Conservation (phyloP, 92 coral and sea anemone species). For the Paragorgia papillata region DNA sequence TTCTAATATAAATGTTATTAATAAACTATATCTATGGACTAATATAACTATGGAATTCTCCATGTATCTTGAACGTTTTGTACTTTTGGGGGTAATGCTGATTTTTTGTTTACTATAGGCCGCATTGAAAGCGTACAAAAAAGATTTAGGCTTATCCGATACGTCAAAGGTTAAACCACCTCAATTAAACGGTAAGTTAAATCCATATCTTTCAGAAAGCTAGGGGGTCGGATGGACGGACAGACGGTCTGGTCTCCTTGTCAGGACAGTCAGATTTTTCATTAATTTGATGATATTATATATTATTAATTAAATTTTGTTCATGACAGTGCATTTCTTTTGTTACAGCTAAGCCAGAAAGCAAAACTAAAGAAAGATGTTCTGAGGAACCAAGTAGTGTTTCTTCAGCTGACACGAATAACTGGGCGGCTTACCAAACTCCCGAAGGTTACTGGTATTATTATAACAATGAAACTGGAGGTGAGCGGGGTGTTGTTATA, state of each 20-base stretch:
- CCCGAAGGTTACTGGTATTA: slow-evolving; percentile 92
- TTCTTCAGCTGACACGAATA: slow-evolving; percentile 67
- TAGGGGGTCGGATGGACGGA: too few species aligned
- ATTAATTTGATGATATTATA: too few species aligned
- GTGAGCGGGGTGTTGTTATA: slow-evolving; percentile 30
- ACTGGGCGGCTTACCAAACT: slow-evolving; percentile 77
- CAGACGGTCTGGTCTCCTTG: too few species aligned
- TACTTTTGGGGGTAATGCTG: too few species aligned
- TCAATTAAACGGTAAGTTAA: slow-evolving; percentile 39
- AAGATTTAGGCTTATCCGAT: slow-evolving; percentile 40
- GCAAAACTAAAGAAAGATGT: slow-evolving; percentile 30
- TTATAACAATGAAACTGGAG: slow-evolving; percentile 72
- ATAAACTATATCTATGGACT: too few species aligned
- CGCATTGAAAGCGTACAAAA: slow-evolving; percentile 89
- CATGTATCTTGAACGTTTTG: too few species aligned
- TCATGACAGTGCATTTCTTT: neutral
- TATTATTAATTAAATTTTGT: too few species aligned
- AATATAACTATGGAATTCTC: too few species aligned
- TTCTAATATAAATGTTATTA: too few species aligned
- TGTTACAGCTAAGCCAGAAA: slow-evolving; percentile 11
- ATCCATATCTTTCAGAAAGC: too few species aligned
- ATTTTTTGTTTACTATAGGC: slow-evolving; percentile 56
- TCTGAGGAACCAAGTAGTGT: slow-evolving; percentile 65
- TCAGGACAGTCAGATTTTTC: too few species aligned
- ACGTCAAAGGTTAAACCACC: slow-evolving; percentile 32